These are phyloP conservation scores for Plectropomus leopardus DNA, from an alignment of 2,113 vertebrate species.

Conservation along the genomic window DNA sequence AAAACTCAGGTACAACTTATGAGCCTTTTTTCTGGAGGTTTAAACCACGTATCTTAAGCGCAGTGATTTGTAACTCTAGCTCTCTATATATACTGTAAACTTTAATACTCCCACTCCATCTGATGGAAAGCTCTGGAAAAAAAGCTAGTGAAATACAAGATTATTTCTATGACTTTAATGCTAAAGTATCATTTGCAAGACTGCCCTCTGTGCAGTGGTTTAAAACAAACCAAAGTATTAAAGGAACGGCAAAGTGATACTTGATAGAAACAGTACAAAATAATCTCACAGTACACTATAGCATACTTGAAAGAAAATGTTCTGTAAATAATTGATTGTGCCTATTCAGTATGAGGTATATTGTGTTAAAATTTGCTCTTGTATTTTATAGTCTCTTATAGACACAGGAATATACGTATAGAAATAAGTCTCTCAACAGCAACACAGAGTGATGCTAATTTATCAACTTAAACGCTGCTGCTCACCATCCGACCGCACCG, in stretches of 20 bases:
- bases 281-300: not conserved
- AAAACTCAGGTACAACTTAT: not conserved
- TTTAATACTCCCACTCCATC: not conserved
- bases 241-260: not conserved
- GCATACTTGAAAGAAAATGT: no score
- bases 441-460: not conserved
- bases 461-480: not conserved
- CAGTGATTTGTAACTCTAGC: no score
- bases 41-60: no score
- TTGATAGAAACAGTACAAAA: not conserved
- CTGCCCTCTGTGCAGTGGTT: not conserved
- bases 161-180: no score
- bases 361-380: not conserved
- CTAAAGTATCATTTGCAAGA: not conserved
- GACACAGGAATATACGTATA: not conserved
- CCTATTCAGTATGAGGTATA: not conserved
- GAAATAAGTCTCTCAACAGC: no score
- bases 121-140: not conserved
- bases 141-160: not conserved
- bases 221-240: not conserved
- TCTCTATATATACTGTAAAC: no score
- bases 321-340: not conserved
- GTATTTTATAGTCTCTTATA: not conserved
- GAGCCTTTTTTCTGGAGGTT: no score
- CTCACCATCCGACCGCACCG: constrained; percentile 97